Base-by-base conservation (phyloP, 2,888 invertebrate species). In the Athetis lepigone region DNA sequence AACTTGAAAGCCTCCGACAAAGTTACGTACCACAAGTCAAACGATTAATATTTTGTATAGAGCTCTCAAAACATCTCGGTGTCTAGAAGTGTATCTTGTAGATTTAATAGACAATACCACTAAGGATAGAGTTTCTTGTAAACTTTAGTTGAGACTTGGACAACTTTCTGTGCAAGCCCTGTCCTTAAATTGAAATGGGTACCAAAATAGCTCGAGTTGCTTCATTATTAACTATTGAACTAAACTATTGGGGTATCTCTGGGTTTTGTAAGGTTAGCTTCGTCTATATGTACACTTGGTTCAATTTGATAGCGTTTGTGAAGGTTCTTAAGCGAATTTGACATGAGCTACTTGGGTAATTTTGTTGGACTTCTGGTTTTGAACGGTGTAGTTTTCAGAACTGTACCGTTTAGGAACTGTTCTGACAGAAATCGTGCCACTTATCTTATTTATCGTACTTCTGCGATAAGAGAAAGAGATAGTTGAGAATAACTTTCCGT, bases 171-270 rank as follows among this genome's bases (percentile, higher is more conserved):
- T 85, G 84, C 89, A 88, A 89, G 88, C 85, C 89, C 86, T 90
- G 90, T 90, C 90, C 90, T 89, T 89, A 89, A 93, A 93, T 92
- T 93, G 92, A 92, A 94, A 93, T 90, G 88, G 90, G 90, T 89
- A 91, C 89, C 86, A 86, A 90, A 92, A 91, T 91, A 90, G 86
- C 88, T 88, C 73, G 73, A 86, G 87, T 90, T 85, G 86, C 83
- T 89, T 88, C 86, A 87, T 90, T 90, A 89, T 88, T 87, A 90
- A 89, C 85, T 87, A 87, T 86, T 83, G 81, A 86, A 86, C 83
- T 80, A 62, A 83, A 84, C 83, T 86, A 85, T 84, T 85, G 66
- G 55, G 75, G 77, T 83, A 80, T 68, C 71, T 66, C 55, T 61
- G 64, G 74, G 67, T 71, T 81, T 75, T 59, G 64, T 23, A 62